A percentile compares a stretch with the other conserved stretches of the same genome.
phyloP scores from a whole-genome alignment of 2,888 invertebrate genomes.

The Vesta saturnalis region DNA sequence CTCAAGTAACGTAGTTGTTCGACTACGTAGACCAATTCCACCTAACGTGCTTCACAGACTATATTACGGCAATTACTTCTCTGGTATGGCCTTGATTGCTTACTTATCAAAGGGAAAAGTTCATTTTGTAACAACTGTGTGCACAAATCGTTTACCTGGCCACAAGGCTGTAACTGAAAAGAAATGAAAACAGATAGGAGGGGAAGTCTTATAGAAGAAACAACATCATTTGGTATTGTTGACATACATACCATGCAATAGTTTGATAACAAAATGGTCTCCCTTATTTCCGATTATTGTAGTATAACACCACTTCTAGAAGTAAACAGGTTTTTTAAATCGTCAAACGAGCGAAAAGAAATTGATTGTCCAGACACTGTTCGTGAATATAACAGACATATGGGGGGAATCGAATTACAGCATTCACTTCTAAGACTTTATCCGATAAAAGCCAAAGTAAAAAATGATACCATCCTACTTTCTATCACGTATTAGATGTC shows the following conservation, averaged over 20 bases:
- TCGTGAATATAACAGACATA: constrained; percentile 33
- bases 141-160: constrained; percentile 1
- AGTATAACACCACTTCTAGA: constrained; percentile 27
- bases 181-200: not conserved
- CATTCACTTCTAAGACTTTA: constrained; percentile 39
- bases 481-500: constrained; percentile 41
- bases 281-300: constrained; percentile 19
- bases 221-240: not conserved
- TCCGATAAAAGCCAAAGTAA: constrained; percentile 38
- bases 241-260: constrained; percentile 17
- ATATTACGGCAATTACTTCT: constrained; percentile 47
- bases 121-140: constrained; percentile 15
- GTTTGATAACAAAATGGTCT: constrained; percentile 25
- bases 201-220: constrained; percentile 12
- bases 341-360: constrained; percentile 18
- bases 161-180: not conserved
- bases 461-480: constrained; percentile 42
- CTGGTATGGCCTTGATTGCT: constrained; percentile 25
- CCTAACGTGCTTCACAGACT: constrained; percentile 40
- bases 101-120: constrained; percentile 20
- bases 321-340: constrained; percentile 31
- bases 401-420: constrained; percentile 39
- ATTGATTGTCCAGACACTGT: constrained; percentile 28
- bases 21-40: constrained; percentile 41
- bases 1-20: constrained; percentile 44